These are phyloP conservation scores for Cryptus armator DNA, from an alignment of 2,888 invertebrate genomes.

Conservation along the genomic window DNA sequence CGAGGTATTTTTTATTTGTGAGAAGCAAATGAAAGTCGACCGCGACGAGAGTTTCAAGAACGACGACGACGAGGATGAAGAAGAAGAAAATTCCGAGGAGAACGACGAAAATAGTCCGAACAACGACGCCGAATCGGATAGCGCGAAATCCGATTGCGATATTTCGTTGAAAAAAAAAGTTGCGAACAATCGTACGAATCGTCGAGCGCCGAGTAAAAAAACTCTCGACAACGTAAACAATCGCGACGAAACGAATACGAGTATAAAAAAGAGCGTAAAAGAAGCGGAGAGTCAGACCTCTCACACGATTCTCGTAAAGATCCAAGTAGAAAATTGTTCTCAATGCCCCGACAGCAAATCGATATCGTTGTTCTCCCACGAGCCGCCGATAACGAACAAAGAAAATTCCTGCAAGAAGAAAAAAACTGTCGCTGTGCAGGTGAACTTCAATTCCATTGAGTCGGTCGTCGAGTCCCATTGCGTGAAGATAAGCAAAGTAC, in stretches of 20 bases:
- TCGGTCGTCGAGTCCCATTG: slow-evolving; percentile 72
- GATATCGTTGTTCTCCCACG: slow-evolving; percentile 70
- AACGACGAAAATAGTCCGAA: slow-evolving; percentile 16
- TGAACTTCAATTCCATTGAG: slow-evolving; percentile 78
- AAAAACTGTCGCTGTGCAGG: slow-evolving; percentile 72
- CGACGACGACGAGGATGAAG: slow-evolving; percentile 65
- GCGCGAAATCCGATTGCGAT: slow-evolving; percentile 55
- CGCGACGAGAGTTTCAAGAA: slow-evolving; percentile 56
- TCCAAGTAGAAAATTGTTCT: slow-evolving; percentile 78
- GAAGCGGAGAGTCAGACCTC: slow-evolving; percentile 67
- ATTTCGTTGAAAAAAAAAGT: slow-evolving; percentile 58
- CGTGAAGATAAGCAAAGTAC: slow-evolving; percentile 72
- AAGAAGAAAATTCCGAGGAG: slow-evolving; percentile 37
- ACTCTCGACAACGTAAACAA: neutral
- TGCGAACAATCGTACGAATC: slow-evolving; percentile 31
- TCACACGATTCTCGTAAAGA: slow-evolving; percentile 75
- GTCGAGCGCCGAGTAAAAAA: slow-evolving; percentile 33
- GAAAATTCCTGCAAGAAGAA: slow-evolving; percentile 69
- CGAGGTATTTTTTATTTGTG: slow-evolving; percentile 78
- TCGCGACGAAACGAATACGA: slow-evolving; percentile 22
- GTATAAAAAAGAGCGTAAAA: slow-evolving; percentile 46
- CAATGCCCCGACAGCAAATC: slow-evolving; percentile 74
- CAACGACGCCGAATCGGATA: slow-evolving; percentile 30
- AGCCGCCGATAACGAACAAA: slow-evolving; percentile 70
- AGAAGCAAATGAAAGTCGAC: slow-evolving; percentile 72